Percentiles rank a stretch among this genome's conserved stretches.
phyloP scores from a whole-genome alignment of 2,797 vertebrate genomes.

The Poecilia wingei region DNA sequence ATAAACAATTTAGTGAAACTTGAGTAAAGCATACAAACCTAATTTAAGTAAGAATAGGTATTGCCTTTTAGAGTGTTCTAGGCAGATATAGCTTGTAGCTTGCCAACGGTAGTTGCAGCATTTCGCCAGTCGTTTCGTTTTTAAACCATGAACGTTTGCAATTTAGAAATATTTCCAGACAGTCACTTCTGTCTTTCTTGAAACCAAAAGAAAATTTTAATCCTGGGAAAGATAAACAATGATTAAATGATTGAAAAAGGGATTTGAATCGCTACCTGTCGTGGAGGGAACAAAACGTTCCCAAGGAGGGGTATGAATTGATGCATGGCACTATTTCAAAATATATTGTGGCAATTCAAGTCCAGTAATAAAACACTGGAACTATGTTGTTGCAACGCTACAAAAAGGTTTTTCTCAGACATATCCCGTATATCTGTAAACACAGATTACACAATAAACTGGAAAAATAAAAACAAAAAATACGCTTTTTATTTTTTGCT shows the following conservation, averaged over 20 bases:
- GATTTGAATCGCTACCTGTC: background rate
- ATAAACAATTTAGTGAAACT: too few relatives aligned
- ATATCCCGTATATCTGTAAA: background rate
- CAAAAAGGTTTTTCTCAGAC: background rate
- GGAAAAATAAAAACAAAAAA: background rate
- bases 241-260: background rate
- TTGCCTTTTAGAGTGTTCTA: too few relatives aligned
- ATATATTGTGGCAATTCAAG: background rate
- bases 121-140: background rate
- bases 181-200: background rate
- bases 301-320: background rate
- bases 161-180: background rate
- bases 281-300: background rate
- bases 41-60: too few relatives aligned
- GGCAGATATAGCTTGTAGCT: background rate
- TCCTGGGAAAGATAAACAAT: background rate
- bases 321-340: background rate
- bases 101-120: background rate
- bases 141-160: background rate
- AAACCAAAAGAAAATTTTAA: background rate
- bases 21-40: too few relatives aligned
- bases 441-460: background rate
- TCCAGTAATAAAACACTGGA: background rate
- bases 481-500: background rate
- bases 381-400: background rate